Percentiles rank a stretch among this genome's conserved stretches.
phyloP scores from a whole-genome alignment of 2,113 vertebrate genomes.

The Tenebrosternarchus preto region DNA sequence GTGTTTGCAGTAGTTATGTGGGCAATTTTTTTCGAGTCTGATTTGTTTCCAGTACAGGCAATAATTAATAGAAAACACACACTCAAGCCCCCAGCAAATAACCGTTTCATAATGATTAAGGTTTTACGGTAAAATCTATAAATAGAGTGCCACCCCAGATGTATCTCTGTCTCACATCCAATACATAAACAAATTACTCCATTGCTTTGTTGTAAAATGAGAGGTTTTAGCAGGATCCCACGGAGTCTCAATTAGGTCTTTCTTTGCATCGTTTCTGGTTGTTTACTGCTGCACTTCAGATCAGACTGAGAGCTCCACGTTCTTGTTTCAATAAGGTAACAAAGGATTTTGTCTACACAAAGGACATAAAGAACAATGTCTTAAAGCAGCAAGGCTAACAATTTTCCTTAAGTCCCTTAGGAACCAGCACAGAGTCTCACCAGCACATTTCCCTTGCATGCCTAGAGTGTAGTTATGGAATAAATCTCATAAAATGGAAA shows the following conservation, averaged over 20 bases:
- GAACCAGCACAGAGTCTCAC: too few relatives aligned
- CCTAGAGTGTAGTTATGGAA: background rate
- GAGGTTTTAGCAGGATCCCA: slow-evolving; percentile 67
- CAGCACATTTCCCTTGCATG: background rate
- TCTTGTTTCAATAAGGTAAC: slow-evolving; percentile 25
- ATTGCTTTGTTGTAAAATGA: slow-evolving; percentile 62
- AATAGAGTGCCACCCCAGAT: slow-evolving; percentile 42
- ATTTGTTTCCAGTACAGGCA: background rate
- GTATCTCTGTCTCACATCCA: slow-evolving; percentile 15
- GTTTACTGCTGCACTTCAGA: slow-evolving; percentile 40
- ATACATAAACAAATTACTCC: slow-evolving; percentile 25
- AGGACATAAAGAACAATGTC: slow-evolving; percentile 10
- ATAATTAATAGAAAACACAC: slow-evolving; percentile 6
- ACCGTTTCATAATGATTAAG: slow-evolving; percentile 35
- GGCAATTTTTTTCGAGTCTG: slow-evolving; percentile 15
- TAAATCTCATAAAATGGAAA: background rate
- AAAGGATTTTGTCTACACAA: slow-evolving; percentile 42
- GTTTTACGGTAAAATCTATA: slow-evolving; percentile 4
- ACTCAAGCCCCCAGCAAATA: slow-evolving; percentile 14
- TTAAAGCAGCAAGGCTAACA: too few relatives aligned
- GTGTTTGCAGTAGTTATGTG: slow-evolving; percentile 16
- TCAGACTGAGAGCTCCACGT: slow-evolving; percentile 25
- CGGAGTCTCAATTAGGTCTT: slow-evolving; percentile 42
- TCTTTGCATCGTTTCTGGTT: slow-evolving; percentile 25
- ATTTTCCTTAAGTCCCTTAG: too few relatives aligned